phyloP scores from a whole-genome alignment of 2,888 invertebrate genomes.

The Tanypteryx hageni region DNA sequence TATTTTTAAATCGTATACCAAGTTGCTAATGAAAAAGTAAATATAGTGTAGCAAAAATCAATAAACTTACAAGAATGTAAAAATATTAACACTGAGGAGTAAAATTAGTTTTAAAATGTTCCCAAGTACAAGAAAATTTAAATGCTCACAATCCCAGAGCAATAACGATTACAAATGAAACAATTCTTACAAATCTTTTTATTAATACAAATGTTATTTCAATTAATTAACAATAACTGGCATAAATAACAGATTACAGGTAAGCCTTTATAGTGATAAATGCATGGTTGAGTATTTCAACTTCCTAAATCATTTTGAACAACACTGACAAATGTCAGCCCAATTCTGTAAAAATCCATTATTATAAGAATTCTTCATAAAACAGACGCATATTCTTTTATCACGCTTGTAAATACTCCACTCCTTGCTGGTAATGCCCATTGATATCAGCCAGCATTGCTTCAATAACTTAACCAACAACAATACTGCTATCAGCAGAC shows the following conservation, averaged over 20 bases:
- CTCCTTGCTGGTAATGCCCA: conserved; percentile 77
- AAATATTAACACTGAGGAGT: too few species aligned
- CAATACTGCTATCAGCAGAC: conserved; percentile 73
- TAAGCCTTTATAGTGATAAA: neutral
- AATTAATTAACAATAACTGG: neutral
- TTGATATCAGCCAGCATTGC: conserved; percentile 75
- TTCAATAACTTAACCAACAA: conserved; percentile 73
- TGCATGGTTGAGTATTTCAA: neutral
- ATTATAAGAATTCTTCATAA: neutral
- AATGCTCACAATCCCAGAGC: too few species aligned
- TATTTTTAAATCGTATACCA: too few species aligned
- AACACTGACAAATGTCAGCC: conserved; percentile 38
- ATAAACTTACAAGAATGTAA: too few species aligned
- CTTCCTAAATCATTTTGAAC: neutral
- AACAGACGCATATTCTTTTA: neutral
- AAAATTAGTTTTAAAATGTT: too few species aligned
- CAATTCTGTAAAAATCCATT: conserved; percentile 48
- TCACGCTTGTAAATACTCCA: conserved; percentile 73
- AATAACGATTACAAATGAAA: too few species aligned
- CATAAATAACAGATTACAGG: neutral
- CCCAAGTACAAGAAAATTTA: too few species aligned
- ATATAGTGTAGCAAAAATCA: too few species aligned
- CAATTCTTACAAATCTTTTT: conserved; percentile 13
- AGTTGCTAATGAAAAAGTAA: too few species aligned
- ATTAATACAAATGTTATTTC: neutral